These are phyloP conservation scores for Lissocephala sabroskyi DNA, from an alignment of 2,888 invertebrate genomes.

Conservation along the genomic window DNA sequence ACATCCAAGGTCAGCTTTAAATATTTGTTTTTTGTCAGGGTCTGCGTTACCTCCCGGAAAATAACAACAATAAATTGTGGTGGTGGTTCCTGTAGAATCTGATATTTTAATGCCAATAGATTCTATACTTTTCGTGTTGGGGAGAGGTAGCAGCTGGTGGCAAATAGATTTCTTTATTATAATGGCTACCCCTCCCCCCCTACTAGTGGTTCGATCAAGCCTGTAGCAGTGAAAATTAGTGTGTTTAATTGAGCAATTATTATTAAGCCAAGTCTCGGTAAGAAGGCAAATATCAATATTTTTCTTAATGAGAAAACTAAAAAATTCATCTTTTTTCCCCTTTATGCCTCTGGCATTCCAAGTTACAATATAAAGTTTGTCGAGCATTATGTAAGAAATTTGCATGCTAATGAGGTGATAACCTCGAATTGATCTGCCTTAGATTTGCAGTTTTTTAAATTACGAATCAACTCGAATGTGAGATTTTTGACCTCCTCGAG, in stretches of 20 bases:
- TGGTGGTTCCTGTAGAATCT: not conserved
- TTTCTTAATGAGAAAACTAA: conserved; percentile 2
- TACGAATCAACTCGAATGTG: conserved; percentile 14
- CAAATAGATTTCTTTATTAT: conserved; percentile 1
- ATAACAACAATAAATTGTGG: not conserved
- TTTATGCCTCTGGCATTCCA: conserved; percentile 13
- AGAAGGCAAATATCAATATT: conserved; percentile 9
- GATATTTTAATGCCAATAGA: not conserved
- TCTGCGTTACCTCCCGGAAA: not conserved
- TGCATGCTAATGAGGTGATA: conserved; percentile 13
- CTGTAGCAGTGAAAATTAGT: conserved; percentile 4
- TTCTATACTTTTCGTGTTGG: not conserved
- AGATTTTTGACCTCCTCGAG: conserved; percentile 1
- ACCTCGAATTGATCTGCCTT: conserved; percentile 17
- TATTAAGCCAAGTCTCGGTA: conserved; percentile 11
- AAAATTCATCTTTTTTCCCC: conserved; percentile 8
- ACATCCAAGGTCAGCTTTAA: not conserved
- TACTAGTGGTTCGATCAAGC: not conserved
- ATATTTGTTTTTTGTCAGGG: not conserved
- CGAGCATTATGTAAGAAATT: conserved; percentile 14
- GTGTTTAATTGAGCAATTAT: conserved; percentile 3
- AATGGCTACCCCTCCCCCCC: conserved; percentile 1
- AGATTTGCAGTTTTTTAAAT: conserved; percentile 14
- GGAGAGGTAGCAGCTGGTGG: not conserved
- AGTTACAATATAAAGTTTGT: conserved; percentile 5